Evolutionary conservation across 2,113 vertebrate species (phyloP), one percentile per base, ranked within the genome.

Genomic region (Trogon surrucura): DNA sequence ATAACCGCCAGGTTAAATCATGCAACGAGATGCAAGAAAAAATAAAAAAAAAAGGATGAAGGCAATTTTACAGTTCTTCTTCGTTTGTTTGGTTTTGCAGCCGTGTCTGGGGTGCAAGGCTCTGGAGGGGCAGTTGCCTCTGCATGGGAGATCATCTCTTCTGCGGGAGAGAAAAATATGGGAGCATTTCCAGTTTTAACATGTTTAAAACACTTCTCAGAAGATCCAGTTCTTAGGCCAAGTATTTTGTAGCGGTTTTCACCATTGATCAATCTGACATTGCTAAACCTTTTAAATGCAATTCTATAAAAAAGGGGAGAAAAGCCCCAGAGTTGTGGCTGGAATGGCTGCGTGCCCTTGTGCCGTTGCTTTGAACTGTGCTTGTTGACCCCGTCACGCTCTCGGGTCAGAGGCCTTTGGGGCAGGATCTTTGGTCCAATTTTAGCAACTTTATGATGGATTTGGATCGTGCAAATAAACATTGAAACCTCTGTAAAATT

Each of bases 381-480:
- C 64, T 91, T 84, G 64, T 88, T 96, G 95, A 95, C 92, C 93
- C 93, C 41, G 29, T 89, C 54, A 2, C n/a, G 44, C 79, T 88
- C 51, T 32, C 16, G 5, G 67, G 88, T 78, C 72, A 89, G 5
- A 85, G 78, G 80, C 83, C 73, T 86, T 60, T 47, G 53, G 85
- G 83, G 88, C 85, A 86, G 71, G 67, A 88, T 83, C 69, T 80
- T 73, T 66, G 69, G 54, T 91, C 74, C 88, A 82, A 44, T 91
- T 97, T 90, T 96, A 96, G 83, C 85, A 84, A 41, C 83, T 95
- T 67, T 51, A 7, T 62, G 85, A n/a, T 72, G 88, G 69, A 53
- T 91, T 85, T 91, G 93, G 72, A 13, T 29, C 20, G 69, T 34
- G 53, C 44, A 81, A 54, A 64, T 93, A 93, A 90, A 92, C 80